Evolutionary conservation across 1,140 invertebrate species (phyloP).

Genomic region (Penaeus vannamei): DNA sequence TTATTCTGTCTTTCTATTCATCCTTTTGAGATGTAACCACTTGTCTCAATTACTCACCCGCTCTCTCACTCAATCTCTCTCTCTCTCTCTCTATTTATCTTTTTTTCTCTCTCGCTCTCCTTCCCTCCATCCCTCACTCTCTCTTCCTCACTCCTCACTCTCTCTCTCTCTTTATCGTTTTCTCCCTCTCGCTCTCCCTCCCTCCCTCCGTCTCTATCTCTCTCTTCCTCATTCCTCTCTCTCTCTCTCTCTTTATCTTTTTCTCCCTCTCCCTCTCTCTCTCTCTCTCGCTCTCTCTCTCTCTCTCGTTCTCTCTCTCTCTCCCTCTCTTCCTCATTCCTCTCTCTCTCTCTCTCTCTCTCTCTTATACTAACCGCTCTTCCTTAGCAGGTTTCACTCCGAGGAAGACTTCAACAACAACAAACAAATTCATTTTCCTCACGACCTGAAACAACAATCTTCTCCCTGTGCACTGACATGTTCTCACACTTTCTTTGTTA

Average conservation of each 20-base stretch:
- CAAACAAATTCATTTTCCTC: not conserved
- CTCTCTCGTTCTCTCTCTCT: not conserved
- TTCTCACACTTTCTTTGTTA: too few species aligned
- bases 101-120: too few species aligned
- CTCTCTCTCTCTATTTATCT: too few species aligned
- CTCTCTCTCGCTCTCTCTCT: constrained; percentile 1
- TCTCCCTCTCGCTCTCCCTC: not conserved
- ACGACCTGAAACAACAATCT: not conserved
- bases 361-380: not conserved
- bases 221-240: not conserved
- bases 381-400: not conserved
- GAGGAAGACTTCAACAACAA: too few species aligned
- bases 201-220: not conserved
- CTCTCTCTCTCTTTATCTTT: not conserved
- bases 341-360: not conserved
- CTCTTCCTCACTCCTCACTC: not conserved
- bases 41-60: too few species aligned
- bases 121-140: too few species aligned
- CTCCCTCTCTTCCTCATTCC: not conserved
- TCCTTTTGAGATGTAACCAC: too few species aligned
- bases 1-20: too few species aligned
- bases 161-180: not conserved
- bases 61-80: too few species aligned
- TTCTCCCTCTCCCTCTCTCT: not conserved
- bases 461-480: too few species aligned